Evolutionary conservation across 2,113 vertebrate genomes (phyloP).

Genomic region (Numida meleagris): DNA sequence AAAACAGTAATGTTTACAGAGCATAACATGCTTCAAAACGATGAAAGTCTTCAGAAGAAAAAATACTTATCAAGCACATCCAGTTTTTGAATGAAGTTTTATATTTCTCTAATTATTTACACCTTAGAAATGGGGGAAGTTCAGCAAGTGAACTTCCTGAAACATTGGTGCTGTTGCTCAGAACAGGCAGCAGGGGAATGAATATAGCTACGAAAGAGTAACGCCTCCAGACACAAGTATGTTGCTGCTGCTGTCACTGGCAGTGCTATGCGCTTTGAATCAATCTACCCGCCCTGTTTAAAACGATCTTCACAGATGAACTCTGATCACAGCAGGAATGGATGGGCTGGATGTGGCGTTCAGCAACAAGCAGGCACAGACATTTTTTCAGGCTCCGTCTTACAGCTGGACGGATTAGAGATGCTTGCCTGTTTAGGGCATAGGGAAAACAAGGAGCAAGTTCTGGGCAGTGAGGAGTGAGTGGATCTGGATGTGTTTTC

Average conservation of each 20-base stretch:
- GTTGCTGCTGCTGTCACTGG: not conserved
- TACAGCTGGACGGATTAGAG: not conserved
- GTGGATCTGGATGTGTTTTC: not conserved
- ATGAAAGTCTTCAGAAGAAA: not conserved
- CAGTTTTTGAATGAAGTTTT: not conserved
- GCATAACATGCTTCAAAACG: not conserved
- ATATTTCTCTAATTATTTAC: not conserved
- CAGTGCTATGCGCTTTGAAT: not conserved
- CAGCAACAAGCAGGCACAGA: not conserved
- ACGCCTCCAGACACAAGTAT: not conserved
- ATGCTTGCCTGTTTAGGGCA: not conserved
- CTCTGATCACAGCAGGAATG: not conserved
- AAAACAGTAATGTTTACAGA: not conserved
- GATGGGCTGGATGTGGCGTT: not conserved
- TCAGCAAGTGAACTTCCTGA: not conserved
- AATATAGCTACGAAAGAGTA: not conserved
- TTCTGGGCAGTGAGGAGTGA: not conserved
- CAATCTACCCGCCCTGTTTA: not conserved
- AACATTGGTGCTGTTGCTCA: accelerated
- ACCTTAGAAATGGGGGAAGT: not conserved
- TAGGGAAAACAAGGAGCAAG: not conserved
- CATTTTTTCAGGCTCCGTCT: not conserved
- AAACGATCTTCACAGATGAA: not conserved
- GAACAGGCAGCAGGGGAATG: not conserved
- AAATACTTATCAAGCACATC: not conserved